Conservation (phyloP, 2,797 vertebrate species). For the Leptodactylus fallax region DNA sequence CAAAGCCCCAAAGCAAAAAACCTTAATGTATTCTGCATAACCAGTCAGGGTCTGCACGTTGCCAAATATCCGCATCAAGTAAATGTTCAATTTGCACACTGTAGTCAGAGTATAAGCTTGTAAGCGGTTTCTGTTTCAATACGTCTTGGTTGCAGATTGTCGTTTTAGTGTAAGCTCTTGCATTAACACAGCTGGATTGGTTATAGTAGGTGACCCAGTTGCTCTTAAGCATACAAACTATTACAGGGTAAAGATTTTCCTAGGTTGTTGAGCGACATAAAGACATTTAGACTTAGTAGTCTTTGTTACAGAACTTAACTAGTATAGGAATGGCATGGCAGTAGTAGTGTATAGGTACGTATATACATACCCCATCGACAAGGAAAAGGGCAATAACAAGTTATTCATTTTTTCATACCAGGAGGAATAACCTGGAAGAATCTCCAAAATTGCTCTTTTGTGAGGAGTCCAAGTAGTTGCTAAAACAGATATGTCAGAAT, state of each 20-base stretch:
- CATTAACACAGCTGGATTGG: slow-evolving; percentile 10
- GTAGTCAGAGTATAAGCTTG: neutral
- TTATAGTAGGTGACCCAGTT: slow-evolving; percentile 3
- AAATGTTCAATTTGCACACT: slow-evolving; percentile 8
- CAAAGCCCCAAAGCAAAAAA: neutral
- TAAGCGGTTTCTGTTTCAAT: slow-evolving; percentile 4
- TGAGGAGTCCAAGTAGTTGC: no score
- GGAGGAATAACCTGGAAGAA: no score
- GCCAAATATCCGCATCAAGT: neutral
- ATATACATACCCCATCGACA: no score
- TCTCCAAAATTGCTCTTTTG: no score
- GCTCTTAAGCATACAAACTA: neutral
- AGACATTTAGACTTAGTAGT: no score
- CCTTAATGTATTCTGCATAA: neutral
- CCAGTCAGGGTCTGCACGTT: neutral
- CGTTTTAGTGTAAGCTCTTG: slow-evolving; percentile 5
- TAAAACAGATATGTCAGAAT: no score
- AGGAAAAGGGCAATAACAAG: no score
- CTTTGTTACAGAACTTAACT: no score
- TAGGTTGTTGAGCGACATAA: neutral
- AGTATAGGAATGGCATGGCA: no score
- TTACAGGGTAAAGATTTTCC: neutral
- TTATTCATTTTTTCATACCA: no score
- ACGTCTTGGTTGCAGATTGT: neutral
- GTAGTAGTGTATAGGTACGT: no score